Evolutionary conservation across 37 sponge, comb jelly and placozoan genomes (phyloP).

Genomic region (Lycopodina hypogea): DNA sequence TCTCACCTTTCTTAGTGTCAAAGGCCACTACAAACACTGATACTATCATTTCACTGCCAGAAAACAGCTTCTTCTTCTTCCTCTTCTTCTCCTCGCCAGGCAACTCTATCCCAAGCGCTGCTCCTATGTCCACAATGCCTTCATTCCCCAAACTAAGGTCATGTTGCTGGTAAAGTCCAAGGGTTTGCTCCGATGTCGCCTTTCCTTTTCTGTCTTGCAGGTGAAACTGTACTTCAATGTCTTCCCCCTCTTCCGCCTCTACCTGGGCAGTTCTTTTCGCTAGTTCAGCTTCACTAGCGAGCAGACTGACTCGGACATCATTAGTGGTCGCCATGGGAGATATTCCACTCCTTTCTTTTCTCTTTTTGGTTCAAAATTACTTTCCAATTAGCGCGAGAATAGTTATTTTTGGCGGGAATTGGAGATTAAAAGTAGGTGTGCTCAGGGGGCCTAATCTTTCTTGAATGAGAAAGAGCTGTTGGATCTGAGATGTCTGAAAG

Average conservation of each 20-base stretch:
- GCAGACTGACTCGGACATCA: constrained; percentile 18
- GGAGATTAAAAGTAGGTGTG: too few species aligned
- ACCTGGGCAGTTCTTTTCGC: too few species aligned
- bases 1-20: constrained; percentile 86
- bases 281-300: neutral
- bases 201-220: neutral
- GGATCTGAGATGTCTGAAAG: too few species aligned
- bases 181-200: neutral
- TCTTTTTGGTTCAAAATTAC: too few species aligned
- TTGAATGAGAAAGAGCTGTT: too few species aligned
- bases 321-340: too few species aligned
- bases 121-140: too few species aligned
- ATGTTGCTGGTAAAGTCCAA: neutral
- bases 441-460: too few species aligned
- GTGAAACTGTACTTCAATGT: constrained; percentile 15
- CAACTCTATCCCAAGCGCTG: neutral
- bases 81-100: neutral
- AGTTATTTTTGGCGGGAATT: too few species aligned
- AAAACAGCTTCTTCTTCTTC: constrained; percentile 42
- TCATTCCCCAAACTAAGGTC: neutral
- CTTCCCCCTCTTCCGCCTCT: constrained; percentile 13
- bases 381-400: too few species aligned
- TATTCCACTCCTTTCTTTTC: too few species aligned
- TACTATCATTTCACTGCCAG: constrained; percentile 67
- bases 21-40: constrained; percentile 90